Conservation (phyloP, 2,113 vertebrate genomes). For the Poeciliopsis retropinna region DNA sequence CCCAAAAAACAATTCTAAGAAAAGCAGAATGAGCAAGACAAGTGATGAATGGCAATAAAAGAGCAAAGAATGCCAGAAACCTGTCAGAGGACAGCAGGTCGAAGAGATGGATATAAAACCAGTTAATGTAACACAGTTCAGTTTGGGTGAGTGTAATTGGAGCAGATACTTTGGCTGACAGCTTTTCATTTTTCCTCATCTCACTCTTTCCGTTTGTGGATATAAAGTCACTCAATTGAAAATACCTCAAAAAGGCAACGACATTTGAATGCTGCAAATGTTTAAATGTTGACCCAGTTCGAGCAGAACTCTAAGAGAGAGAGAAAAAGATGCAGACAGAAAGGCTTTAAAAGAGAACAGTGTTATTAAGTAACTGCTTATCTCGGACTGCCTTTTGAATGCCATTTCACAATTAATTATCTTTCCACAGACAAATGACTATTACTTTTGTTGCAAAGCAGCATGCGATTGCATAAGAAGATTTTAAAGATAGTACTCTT, state of each 20-base stretch:
- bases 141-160: background rate
- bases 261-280: constrained; percentile 4
- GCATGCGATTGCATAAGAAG: background rate
- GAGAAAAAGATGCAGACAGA: background rate
- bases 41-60: background rate
- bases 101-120: background rate
- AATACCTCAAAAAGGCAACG: constrained; percentile 17
- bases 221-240: constrained; percentile 3
- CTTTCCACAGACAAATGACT: background rate
- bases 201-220: background rate
- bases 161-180: constrained; percentile 6
- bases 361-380: background rate
- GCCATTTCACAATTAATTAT: background rate
- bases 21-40: background rate
- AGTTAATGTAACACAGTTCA: background rate
- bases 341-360: background rate
- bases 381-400: background rate
- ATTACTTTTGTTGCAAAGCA: background rate
- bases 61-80: background rate
- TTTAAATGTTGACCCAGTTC: constrained; percentile 16
- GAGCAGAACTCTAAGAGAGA: background rate
- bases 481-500: background rate
- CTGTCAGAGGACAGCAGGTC: background rate
- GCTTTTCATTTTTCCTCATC: constrained; percentile 1
- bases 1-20: background rate